Evolutionary conservation across 2,888 invertebrate genomes (phyloP), one percentile per base, ranked within the genome.

Genomic region (Merodon equestris): DNA sequence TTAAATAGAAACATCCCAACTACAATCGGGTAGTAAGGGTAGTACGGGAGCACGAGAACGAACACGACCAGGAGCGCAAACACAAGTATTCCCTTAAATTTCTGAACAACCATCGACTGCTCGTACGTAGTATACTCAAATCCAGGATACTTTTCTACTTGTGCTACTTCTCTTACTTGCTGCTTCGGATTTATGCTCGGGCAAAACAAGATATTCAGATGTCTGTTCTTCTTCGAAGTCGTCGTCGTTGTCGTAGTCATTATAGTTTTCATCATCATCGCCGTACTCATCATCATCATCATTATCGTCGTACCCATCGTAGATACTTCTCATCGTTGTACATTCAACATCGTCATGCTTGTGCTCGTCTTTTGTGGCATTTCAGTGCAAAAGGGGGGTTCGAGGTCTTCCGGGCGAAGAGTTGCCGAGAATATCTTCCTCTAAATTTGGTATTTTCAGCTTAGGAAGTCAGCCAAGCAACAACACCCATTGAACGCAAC

Each of bases 131-230:
- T n/a, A n/a, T n/a, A 67, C 73, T 73, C 73, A 54, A 73, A 67
- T 73, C 61, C 47, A 36, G 61, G 63, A 73, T 63, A 53, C 73
- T 68, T 63, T 73, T 58, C 67, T 53, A 19, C 54, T 47, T 38
- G 34, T 14, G 50, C 57, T 45, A 48, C 38, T 19, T 38, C 13
- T 13, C n/a, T 50, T 40, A 40, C 81, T 70, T 19, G 45, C 13
- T 60, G 54, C 18, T 27, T 27, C 50, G 44, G 51, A 67, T 81
- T 68, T 79, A 71, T 83, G 74, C 74, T 77, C 75, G 56, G 75
- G 71, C 68, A 82, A 77, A 82, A 82, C 82, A 82, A 68, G 74
- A 81, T 79, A 77, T 77, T 81, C 68, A 73, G 71, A 66, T 75
- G 82, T 70, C 76, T 63, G 77, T 67, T 66, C 82, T 74, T 72